Percentiles rank a stretch among this genome's conserved stretches.
These are phyloP conservation scores for Catalaphyllia jardinei DNA, from an alignment of 64 coral and sea anemone genomes.

Conservation along the genomic window DNA sequence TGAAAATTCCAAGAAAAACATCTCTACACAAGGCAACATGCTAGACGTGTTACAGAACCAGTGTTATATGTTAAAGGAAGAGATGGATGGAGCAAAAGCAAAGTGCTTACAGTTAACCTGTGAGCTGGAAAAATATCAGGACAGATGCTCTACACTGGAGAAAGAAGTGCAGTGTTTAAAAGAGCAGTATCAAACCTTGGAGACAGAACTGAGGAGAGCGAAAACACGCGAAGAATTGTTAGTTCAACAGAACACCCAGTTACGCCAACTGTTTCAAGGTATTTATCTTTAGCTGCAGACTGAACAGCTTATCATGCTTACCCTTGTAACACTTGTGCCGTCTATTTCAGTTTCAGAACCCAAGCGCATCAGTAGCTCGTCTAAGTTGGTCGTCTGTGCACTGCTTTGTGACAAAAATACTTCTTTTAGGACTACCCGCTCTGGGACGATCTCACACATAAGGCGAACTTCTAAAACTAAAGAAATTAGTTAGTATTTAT, in stretches of 20 bases:
- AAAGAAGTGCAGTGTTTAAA: slow-evolving; percentile 63
- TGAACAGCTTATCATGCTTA: too few relatives aligned
- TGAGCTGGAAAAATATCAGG: slow-evolving; percentile 72
- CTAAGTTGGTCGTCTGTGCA: too few relatives aligned
- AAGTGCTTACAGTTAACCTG: slow-evolving; percentile 61
- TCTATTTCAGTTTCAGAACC: too few relatives aligned
- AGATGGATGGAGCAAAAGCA: slow-evolving; percentile 73
- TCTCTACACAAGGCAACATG: slow-evolving; percentile 93
- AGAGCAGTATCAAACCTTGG: slow-evolving; percentile 69
- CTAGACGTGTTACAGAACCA: slow-evolving; percentile 91
- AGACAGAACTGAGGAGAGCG: slow-evolving; percentile 77
- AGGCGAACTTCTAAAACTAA: too few relatives aligned
- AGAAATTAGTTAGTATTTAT: too few relatives aligned
- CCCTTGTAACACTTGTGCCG: too few relatives aligned
- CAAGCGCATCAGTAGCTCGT: too few relatives aligned
- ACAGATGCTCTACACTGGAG: slow-evolving; percentile 64
- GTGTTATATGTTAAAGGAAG: slow-evolving; percentile 86
- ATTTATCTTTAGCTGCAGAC: too few relatives aligned
- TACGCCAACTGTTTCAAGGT: slow-evolving; percentile 78
- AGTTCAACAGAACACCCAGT: slow-evolving; percentile 62
- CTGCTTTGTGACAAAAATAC: too few relatives aligned
- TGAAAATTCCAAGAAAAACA: slow-evolving; percentile 83
- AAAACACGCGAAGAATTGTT: slow-evolving; percentile 77
- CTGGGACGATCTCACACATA: too few relatives aligned
- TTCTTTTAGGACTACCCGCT: too few relatives aligned